These are phyloP conservation scores for Muraenolepis orangiensis DNA, from an alignment of 2,797 vertebrate genomes.

Conservation along the genomic window DNA sequence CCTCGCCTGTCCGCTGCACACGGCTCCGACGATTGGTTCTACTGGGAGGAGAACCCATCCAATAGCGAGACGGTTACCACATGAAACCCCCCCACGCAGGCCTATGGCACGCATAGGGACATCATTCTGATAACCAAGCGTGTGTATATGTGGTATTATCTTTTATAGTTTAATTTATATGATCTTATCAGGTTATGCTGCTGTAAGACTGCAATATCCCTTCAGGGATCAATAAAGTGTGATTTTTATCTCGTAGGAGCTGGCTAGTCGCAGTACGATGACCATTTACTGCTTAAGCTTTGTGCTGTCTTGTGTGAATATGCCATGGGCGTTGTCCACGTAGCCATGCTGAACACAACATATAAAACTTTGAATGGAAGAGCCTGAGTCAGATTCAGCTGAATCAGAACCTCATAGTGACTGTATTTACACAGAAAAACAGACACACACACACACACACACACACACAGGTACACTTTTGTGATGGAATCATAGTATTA, in stretches of 20 bases:
- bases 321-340: too few relatives aligned
- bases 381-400: background rate
- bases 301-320: background rate
- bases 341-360: too few relatives aligned
- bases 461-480: slow-evolving; percentile 7
- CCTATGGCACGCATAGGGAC: too few relatives aligned
- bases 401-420: background rate
- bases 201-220: background rate
- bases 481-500: slow-evolving; percentile 34
- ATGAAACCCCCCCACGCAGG: background rate
- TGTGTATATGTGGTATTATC: background rate
- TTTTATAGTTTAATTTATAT: background rate
- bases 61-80: background rate
- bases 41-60: background rate
- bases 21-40: background rate
- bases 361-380: background rate
- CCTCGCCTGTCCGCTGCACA: background rate
- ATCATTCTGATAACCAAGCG: background rate
- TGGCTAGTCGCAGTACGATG: background rate
- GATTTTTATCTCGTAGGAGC: background rate
- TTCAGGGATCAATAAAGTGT: background rate
- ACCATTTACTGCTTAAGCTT: background rate
- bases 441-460: background rate
- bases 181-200: background rate
- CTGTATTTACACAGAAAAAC: background rate